phyloP scores from a whole-genome alignment of 2,888 invertebrate species.

The Euzetes globulus region DNA sequence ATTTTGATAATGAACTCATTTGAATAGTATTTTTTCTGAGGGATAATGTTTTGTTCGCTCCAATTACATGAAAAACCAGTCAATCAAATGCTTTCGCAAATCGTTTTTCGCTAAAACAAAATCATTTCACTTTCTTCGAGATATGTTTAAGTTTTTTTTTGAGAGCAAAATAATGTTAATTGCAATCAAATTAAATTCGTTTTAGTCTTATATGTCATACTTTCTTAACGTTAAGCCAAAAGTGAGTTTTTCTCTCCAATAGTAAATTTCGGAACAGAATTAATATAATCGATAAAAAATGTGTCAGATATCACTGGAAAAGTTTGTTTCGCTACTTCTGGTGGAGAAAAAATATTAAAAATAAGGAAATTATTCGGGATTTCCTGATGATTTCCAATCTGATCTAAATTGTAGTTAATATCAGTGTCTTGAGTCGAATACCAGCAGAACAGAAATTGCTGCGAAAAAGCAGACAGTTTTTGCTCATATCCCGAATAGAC shows the following conservation, averaged over 20 bases:
- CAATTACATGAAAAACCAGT: background rate
- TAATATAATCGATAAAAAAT: background rate
- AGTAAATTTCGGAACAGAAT: background rate
- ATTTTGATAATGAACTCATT: constrained; percentile 4
- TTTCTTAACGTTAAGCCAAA: background rate
- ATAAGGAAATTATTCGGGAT: background rate
- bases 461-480: no score
- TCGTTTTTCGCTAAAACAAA: background rate
- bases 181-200: no score
- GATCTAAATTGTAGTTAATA: background rate
- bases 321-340: background rate
- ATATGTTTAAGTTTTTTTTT: no score
- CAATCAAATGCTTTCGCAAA: background rate
- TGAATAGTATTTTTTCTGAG: background rate
- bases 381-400: background rate
- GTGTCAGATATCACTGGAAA: background rate
- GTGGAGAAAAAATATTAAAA: background rate
- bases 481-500: no score
- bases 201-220: background rate
- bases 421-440: no score
- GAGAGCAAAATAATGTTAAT: no score
- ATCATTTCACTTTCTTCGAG: background rate
- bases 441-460: no score
- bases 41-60: background rate
- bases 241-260: background rate